These are phyloP conservation scores for Ypsolopha scabrella DNA, from an alignment of 2,888 invertebrate genomes.

Conservation along the genomic window DNA sequence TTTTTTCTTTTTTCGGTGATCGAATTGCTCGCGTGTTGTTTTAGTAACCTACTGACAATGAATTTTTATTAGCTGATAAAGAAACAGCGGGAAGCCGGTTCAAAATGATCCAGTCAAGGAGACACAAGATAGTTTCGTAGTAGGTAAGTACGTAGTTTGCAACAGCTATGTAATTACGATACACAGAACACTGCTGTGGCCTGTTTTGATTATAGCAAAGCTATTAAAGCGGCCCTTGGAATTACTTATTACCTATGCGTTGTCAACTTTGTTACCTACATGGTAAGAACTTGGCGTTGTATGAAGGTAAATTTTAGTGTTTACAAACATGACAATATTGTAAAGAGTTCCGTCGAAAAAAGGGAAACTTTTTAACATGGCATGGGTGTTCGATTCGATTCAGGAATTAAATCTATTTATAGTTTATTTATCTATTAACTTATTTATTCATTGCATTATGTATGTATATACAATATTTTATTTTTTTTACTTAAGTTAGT, in stretches of 20 bases:
- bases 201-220: neutral
- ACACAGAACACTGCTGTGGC: neutral
- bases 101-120: slow-evolving; percentile 2
- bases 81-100: neutral
- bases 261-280: neutral
- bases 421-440: too few species aligned
- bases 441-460: too few species aligned
- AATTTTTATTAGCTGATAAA: slow-evolving; percentile 1
- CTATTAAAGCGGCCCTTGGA: neutral
- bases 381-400: too few species aligned
- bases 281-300: too few species aligned
- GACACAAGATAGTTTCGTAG: neutral
- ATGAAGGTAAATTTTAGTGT: too few species aligned
- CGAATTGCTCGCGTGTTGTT: neutral
- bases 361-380: too few species aligned
- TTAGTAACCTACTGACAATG: neutral
- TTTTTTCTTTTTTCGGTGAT: neutral
- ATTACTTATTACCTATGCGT: neutral
- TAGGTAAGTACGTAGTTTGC: neutral
- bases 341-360: too few species aligned
- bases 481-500: too few species aligned
- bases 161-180: neutral
- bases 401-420: too few species aligned
- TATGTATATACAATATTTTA: too few species aligned
- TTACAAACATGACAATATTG: too few species aligned